phyloP scores from a whole-genome alignment of 2,797 vertebrate species.

The Notolabrus celidotus region DNA sequence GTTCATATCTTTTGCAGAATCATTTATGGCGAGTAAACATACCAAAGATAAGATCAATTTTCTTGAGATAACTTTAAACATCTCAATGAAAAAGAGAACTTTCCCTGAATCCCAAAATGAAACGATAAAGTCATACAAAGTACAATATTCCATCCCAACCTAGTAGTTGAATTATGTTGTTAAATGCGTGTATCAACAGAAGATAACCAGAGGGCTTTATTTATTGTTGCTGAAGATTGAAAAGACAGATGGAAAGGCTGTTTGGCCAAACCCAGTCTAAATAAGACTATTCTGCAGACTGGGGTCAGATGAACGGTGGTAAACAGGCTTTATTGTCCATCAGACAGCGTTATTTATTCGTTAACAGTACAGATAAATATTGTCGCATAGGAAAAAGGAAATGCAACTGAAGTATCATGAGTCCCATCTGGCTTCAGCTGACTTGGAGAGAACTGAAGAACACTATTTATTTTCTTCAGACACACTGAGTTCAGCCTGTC shows the following conservation, averaged over 20 bases:
- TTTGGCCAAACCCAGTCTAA: neutral
- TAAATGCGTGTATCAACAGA: neutral
- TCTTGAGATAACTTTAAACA: neutral
- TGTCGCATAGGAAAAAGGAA: neutral
- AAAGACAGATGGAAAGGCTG: neutral
- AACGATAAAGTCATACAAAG: constrained; percentile 13
- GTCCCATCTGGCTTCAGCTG: neutral
- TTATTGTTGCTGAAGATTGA: constrained; percentile 7
- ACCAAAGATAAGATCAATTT: neutral
- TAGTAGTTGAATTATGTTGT: neutral
- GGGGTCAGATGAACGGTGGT: neutral
- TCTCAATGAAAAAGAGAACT: constrained; percentile 6
- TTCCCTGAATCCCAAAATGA: constrained; percentile 14
- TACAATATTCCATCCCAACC: constrained; percentile 1
- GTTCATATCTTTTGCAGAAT: neutral
- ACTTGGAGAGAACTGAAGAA: neutral
- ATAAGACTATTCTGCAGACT: constrained; percentile 6
- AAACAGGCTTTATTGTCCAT: constrained; percentile 15
- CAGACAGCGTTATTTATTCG: neutral
- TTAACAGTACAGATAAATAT: neutral
- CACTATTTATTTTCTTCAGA: neutral
- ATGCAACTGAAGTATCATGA: neutral
- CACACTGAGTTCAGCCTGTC: neutral
- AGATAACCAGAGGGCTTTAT: constrained; percentile 10
- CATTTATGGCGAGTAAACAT: neutral